These are phyloP conservation scores for Anodontia alba DNA, from an alignment of 2,888 invertebrate species.

Conservation along the genomic window DNA sequence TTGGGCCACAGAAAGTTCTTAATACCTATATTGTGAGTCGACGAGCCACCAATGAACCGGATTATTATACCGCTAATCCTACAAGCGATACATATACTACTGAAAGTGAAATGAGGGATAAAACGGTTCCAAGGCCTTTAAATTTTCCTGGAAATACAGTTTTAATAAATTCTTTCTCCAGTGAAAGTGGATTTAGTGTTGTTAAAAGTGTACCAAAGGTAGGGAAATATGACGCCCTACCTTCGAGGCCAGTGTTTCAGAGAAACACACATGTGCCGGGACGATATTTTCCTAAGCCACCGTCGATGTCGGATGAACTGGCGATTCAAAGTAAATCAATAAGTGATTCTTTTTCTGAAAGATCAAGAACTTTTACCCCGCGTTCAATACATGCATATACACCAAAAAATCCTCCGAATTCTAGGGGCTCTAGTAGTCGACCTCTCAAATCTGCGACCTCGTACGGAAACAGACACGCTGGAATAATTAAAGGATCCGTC, in stretches of 20 bases:
- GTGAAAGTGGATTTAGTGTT: constrained; percentile 2
- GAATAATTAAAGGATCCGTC: constrained; percentile 32
- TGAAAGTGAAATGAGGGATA: constrained; percentile 41
- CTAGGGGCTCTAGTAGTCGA: constrained; percentile 16
- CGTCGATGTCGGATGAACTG: constrained; percentile 45
- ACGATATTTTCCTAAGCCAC: constrained; percentile 68
- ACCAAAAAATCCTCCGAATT: constrained; percentile 21
- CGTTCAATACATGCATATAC: constrained; percentile 28
- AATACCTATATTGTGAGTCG: constrained; percentile 51
- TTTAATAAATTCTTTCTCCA: constrained; percentile 22
- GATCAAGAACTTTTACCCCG: constrained; percentile 52
- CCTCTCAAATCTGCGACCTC: constrained; percentile 1
- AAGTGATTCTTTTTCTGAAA: constrained; percentile 14
- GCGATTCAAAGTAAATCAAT: constrained; percentile 4
- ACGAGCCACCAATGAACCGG: constrained; percentile 34
- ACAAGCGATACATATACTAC: constrained; percentile 15
- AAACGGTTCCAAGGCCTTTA: constrained; percentile 41
- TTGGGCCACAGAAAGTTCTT: constrained; percentile 58
- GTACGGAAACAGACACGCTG: constrained; percentile 19
- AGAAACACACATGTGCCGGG: constrained; percentile 59
- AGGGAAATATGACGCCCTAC: constrained; percentile 45
- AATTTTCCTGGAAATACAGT: constrained; percentile 51
- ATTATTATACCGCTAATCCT: constrained; percentile 24
- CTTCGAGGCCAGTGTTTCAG: constrained; percentile 55
- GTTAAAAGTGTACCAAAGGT: not conserved